Conservation (phyloP, 2,113 vertebrate species). For the Varanus salvator region DNA sequence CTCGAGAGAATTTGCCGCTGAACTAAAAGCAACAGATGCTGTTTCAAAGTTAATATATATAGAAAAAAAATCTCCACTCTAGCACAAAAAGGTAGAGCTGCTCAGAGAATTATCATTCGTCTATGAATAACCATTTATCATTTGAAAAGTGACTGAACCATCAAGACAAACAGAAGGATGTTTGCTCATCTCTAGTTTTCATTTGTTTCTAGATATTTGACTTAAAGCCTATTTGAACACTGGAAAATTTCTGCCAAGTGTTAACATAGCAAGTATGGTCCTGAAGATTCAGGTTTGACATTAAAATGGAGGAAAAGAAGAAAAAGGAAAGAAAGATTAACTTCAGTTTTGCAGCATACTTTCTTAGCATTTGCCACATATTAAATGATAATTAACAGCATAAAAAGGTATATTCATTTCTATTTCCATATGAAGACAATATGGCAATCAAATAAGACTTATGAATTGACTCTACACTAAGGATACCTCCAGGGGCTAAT, state of each 20-base stretch:
- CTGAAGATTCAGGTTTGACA: background rate
- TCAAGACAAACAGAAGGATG: slow-evolving; percentile 30
- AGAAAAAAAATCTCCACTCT: background rate
- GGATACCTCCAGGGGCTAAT: background rate
- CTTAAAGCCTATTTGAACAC: slow-evolving; percentile 21
- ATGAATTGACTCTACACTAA: background rate
- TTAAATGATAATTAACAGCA: slow-evolving; percentile 5
- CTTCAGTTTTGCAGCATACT: background rate
- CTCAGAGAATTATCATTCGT: slow-evolving; percentile 32
- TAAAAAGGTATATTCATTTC: background rate
- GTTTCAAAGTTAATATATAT: slow-evolving; percentile 17
- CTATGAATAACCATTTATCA: slow-evolving; percentile 21
- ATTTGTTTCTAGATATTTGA: background rate
- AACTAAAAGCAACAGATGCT: background rate
- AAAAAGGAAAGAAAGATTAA: background rate
- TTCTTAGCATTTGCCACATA: background rate
- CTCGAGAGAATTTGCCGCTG: slow-evolving; percentile 6
- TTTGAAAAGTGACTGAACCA: slow-evolving; percentile 10
- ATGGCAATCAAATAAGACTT: background rate
- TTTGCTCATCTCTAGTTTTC: background rate
- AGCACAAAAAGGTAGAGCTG: background rate
- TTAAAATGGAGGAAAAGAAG: background rate
- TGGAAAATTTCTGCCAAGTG: background rate
- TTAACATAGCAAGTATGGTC: background rate
- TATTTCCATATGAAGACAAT: background rate